Conservation (phyloP, 2,888 invertebrate genomes). For the Mesorhabditis spiculigera region DNA sequence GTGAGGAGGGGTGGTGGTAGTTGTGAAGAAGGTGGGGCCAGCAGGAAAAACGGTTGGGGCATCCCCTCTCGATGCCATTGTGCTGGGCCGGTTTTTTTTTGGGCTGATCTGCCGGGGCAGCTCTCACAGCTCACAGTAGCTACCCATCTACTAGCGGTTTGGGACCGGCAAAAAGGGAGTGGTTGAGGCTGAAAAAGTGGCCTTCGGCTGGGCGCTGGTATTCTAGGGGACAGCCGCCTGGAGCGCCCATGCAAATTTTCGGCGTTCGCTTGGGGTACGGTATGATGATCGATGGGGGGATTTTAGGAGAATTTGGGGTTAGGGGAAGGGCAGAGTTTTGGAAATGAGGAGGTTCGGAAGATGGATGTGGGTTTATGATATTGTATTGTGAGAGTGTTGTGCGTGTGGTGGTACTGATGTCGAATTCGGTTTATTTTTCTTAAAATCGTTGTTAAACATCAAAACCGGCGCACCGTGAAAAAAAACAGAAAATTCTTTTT, state of each 20-base stretch:
- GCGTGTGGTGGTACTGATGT: too few relatives aligned
- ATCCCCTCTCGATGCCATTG: slow-evolving; percentile 3
- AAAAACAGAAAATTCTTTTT: too few relatives aligned
- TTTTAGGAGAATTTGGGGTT: not conserved
- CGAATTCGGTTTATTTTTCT: too few relatives aligned
- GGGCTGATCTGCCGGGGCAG: not conserved
- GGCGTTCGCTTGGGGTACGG: not conserved
- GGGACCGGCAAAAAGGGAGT: not conserved
- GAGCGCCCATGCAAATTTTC: not conserved
- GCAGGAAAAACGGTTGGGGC: too few relatives aligned
- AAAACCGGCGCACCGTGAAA: too few relatives aligned
- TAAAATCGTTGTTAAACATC: too few relatives aligned
- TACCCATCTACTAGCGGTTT: not conserved
- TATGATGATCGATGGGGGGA: slow-evolving; percentile 6
- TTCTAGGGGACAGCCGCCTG: not conserved
- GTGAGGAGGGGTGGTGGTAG: too few relatives aligned
- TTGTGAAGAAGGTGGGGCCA: too few relatives aligned
- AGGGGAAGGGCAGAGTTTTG: not conserved
- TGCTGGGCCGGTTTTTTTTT: not conserved
- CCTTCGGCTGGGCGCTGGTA: not conserved
- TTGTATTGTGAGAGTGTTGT: too few relatives aligned
- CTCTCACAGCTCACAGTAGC: not conserved
- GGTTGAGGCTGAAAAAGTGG: not conserved
- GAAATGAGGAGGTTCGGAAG: not conserved
- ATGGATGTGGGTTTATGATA: too few relatives aligned